Evolutionary conservation across 2,113 vertebrate species (phyloP), one percentile per base, ranked within the genome.

Genomic region (Salvelinus fontinalis): DNA sequence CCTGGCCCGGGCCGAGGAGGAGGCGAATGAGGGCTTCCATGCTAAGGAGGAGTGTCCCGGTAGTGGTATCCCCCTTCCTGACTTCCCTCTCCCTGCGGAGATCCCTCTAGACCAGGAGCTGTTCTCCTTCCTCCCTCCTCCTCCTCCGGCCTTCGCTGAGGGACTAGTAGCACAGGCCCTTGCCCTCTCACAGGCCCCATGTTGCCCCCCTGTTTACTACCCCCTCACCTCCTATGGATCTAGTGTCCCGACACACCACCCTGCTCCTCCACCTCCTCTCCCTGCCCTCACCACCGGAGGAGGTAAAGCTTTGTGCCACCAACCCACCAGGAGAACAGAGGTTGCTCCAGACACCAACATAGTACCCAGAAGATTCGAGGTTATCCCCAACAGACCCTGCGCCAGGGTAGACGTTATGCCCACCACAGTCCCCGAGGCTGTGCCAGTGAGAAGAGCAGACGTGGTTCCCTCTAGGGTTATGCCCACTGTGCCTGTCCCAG

Each of bases 11-110:
- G 31, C 14, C 27, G 65, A 34, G 16, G 66, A 67, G 29, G 95
- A 95, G 81, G 92, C 94, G 20, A 95, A 97, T 12, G 95, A 96
- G 79, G 95, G 94, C 18, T 96, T 96, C 86, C 95, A 93, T 29
- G 93, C 95, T 0, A 96, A 95, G 62, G 94, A 95, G 0, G 95
- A 96, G 75, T 90, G 51, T 54, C 51, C 51, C 51, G 5, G 51
- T 54, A 62, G 59, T 11, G 5, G 91, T 39, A 85, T 77, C 1
- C 89, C 94, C 11, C 7, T 92, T 75, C 93, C 94, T 0, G 93
- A 90, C 74, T 84, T 93, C 4, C 91, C 91, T 20, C 70, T 81
- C 22, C 89, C 90, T 3, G 76, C 92, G 57, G 64, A 71, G 4
- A 80, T 83, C 68, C 87, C 87, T 74, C 78, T 92, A 39, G 92